These are phyloP conservation scores for Macrocentrus cingulum DNA, from an alignment of 1,140 invertebrate species.

Conservation along the genomic window DNA sequence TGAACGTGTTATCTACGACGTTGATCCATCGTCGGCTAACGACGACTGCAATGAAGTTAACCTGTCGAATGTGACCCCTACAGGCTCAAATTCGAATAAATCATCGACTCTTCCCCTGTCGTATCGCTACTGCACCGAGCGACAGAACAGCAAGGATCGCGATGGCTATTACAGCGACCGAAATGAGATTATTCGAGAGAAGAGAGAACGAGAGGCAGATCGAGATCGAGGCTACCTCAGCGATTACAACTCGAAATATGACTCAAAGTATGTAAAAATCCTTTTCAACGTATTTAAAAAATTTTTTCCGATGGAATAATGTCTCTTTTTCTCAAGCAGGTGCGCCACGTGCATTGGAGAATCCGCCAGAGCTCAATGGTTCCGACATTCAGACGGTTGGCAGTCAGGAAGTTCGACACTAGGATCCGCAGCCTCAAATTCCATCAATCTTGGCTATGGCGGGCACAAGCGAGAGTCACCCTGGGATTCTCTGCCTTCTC, in stretches of 20 bases:
- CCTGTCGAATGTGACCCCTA: constrained; percentile 14
- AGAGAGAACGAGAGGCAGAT: constrained; percentile 64
- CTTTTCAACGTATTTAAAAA: constrained; percentile 6
- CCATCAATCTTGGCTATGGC: constrained; percentile 49
- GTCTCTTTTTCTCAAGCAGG: constrained; percentile 48
- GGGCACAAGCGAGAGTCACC: constrained; percentile 70
- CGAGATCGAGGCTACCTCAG: constrained; percentile 80
- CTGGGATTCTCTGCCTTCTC: constrained; percentile 81
- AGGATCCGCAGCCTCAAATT: constrained; percentile 61
- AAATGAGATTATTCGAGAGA: constrained; percentile 75
- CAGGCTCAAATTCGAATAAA: constrained; percentile 62
- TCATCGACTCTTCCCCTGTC: constrained; percentile 76
- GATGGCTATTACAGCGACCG: constrained; percentile 87
- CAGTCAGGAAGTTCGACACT: constrained; percentile 74
- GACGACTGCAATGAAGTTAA: not conserved
- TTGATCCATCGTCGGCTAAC: constrained; percentile 5
- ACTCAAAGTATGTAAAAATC: constrained; percentile 18
- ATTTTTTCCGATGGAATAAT: not conserved
- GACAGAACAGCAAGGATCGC: constrained; percentile 67
- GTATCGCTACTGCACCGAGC: constrained; percentile 60
- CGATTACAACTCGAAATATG: constrained; percentile 79
- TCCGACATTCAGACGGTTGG: constrained; percentile 84
- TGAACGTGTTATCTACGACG: constrained; percentile 6
- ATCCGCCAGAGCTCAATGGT: constrained; percentile 82
- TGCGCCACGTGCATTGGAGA: constrained; percentile 83